Conservation (phyloP, 2,113 vertebrate genomes). For the Peromyscus californicus region DNA sequence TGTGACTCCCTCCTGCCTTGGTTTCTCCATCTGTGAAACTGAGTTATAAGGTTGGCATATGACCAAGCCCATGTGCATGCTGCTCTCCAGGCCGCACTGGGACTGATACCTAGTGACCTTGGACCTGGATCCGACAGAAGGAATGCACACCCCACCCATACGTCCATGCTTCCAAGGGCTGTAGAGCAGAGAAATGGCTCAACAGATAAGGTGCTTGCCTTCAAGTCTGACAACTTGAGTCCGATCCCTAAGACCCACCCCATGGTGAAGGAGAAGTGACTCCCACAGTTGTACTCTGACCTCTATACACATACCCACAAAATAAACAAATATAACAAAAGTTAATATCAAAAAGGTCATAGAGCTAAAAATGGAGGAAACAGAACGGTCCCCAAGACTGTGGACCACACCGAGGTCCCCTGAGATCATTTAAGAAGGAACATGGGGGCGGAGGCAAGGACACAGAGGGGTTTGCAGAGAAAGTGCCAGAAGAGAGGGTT, state of each 20-base stretch:
- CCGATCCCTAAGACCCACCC: no score
- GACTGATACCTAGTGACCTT: no score
- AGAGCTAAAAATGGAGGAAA: not conserved
- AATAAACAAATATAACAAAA: not conserved
- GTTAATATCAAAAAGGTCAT: not conserved
- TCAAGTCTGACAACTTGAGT: not conserved
- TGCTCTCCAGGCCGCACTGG: not conserved
- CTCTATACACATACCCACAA: not conserved
- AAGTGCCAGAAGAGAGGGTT: no score
- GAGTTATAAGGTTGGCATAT: fast-evolving
- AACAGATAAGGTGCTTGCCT: not conserved
- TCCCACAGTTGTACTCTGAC: not conserved
- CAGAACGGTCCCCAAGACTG: not conserved
- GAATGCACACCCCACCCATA: fast-evolving
- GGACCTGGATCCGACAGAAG: fast-evolving
- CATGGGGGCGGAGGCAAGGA: fast-evolving
- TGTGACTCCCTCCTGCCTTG: not conserved
- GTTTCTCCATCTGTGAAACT: not conserved
- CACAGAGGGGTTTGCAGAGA: not conserved
- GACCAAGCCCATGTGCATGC: fast-evolving
- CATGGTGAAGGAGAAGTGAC: no score
- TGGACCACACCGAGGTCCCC: not conserved
- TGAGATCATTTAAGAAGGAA: not conserved
- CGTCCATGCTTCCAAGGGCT: not conserved
- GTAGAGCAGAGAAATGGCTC: no score